These are phyloP conservation scores for Pachyuromys duprasi DNA, from an alignment of 2,797 vertebrate genomes.

Conservation along the genomic window DNA sequence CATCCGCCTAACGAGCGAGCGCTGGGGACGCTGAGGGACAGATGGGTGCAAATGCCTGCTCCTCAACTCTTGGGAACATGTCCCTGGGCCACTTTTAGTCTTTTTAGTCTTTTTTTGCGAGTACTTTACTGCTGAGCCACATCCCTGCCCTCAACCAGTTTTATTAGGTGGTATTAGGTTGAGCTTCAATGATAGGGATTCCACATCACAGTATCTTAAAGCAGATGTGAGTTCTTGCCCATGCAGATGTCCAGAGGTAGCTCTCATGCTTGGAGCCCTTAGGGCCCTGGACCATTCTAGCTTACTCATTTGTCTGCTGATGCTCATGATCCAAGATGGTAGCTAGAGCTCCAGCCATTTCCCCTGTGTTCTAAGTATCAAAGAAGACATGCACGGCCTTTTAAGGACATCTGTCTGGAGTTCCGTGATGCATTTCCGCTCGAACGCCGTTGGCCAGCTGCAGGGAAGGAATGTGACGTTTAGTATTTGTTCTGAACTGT, in stretches of 20 bases:
- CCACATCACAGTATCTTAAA: neutral
- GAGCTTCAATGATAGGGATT: constrained; percentile 20
- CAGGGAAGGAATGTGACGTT: neutral
- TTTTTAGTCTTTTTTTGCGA: neutral
- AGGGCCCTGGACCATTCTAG: neutral
- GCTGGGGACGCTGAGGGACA: neutral
- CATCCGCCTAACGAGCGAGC: neutral
- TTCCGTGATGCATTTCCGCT: neutral
- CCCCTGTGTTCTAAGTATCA: neutral
- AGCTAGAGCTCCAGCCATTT: neutral
- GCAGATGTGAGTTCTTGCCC: neutral
- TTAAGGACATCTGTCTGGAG: neutral
- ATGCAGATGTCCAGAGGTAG: neutral
- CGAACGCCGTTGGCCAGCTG: neutral
- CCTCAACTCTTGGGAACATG: neutral
- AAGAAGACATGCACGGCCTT: neutral
- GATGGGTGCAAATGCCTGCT: neutral
- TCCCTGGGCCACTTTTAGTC: neutral
- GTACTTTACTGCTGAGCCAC: neutral
- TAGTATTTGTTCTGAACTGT: constrained; percentile 20
- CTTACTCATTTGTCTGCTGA: neutral
- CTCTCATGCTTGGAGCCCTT: neutral
- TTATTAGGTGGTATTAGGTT: neutral
- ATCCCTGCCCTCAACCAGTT: neutral
- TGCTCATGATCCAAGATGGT: neutral